These are phyloP conservation scores for Scaptomyza reducta DNA, from an alignment of 2,888 invertebrate species.

Conservation along the genomic window DNA sequence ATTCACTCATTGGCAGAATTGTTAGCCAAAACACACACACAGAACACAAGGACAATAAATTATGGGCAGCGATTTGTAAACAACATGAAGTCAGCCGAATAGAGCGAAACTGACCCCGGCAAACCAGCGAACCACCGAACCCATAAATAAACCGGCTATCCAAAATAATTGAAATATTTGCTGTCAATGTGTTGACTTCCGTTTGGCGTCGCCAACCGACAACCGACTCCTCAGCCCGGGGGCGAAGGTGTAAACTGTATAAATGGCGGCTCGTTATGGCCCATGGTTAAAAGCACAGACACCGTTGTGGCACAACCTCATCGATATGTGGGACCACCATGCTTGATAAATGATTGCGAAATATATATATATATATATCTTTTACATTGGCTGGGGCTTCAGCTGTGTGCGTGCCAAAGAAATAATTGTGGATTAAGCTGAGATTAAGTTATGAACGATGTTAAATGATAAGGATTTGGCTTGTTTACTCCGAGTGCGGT, in stretches of 20 bases:
- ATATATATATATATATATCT: conserved; percentile 34
- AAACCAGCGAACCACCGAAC: conserved; percentile 21
- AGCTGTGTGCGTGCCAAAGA: conserved; percentile 36
- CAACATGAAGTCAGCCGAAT: conserved; percentile 57
- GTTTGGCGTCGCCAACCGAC: conserved; percentile 23
- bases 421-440: conserved; percentile 43
- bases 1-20: conserved; percentile 70
- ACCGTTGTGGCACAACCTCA: conserved; percentile 31
- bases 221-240: conserved; percentile 41
- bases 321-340: conserved; percentile 32
- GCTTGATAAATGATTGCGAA: conserved; percentile 62
- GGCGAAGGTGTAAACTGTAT: conserved; percentile 76
- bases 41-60: conserved; percentile 62
- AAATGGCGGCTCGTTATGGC: conserved; percentile 74
- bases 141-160: conserved; percentile 65
- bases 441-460: conserved; percentile 44
- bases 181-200: conserved; percentile 79
- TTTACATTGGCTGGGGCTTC: conserved; percentile 13
- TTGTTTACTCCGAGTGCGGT: neutral
- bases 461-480: conserved; percentile 3
- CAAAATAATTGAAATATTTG: conserved; percentile 77
- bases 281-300: conserved; percentile 43
- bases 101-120: conserved; percentile 21
- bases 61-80: conserved; percentile 75
- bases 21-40: conserved; percentile 53